Evolutionary conservation across 2,797 vertebrate species (phyloP), one percentile per base, ranked within the genome.

Genomic region (Arvicola amphibius): DNA sequence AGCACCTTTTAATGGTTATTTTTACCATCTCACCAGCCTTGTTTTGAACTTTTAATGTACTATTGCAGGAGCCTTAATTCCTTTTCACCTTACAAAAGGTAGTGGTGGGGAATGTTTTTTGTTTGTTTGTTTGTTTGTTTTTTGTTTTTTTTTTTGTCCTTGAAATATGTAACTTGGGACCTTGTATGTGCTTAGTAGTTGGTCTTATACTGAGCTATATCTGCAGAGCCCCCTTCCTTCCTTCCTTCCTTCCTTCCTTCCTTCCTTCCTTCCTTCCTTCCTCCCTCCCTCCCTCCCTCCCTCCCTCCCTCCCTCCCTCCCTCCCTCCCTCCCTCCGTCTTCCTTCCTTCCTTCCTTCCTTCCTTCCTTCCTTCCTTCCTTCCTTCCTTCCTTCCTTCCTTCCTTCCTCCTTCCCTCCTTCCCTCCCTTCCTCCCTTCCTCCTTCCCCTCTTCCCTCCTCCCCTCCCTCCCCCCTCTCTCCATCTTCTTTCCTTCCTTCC

Each of bases 61-160:
- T 43, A 6, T 23, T 32, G 16, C 69, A 59, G 25, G 67, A 59
- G 11, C n/a, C 51, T 56, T 76, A 80, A 48, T 11, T 91, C 27
- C 46, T 89, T 96, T 92, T 85, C 69, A 48, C 88, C 27, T 79
- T 85, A 78, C 43, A 34, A 93, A 90, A 37, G 83, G 29, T 80
- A 8, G 25, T 85, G 83, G 27, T 34, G 85, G 48, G 13, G 56
- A 23, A 2, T 67, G 12, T 34, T 11, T 1, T 43, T 63, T 4
- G 48, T 61, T 46, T 77, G 16, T 59, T 17, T 53, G 3, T 53
- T 53, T 53, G 14, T 32, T 59, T 59, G 56, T 59, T 53, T 53
- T 74, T 59, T 59, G 56, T 59, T 32, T 59, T 59, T 19, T 59
- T 53, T 53, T 74, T 59, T 59, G 56, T 59, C 56, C 21, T 74